Evolutionary conservation across 1,140 invertebrate species (phyloP).

Genomic region (Drosophila ercepeae): DNA sequence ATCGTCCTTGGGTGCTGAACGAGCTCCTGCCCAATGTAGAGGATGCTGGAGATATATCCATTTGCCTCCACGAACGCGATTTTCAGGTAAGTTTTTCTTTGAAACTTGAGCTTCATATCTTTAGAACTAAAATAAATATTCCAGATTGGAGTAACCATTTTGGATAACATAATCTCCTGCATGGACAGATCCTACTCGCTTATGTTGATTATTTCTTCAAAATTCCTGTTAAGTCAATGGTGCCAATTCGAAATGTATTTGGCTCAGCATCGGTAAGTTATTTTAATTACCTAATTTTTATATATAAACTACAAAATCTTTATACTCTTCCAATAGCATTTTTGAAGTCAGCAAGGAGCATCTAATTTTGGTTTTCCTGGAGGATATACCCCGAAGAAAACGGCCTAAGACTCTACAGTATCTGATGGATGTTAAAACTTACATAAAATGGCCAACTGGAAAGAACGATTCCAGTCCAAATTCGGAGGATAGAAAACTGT

Average conservation of each 20-base stretch:
- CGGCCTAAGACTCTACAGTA: conserved; percentile 87
- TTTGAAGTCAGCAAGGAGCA: conserved; percentile 86
- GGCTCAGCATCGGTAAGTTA: conserved; percentile 86
- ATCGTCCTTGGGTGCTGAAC: conserved; percentile 86
- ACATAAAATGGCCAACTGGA: conserved; percentile 86
- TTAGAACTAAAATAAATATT: conserved; percentile 15
- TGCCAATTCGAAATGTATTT: conserved; percentile 88
- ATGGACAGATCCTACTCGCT: conserved; percentile 87
- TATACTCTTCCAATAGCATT: conserved; percentile 76
- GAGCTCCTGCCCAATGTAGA: conserved; percentile 86
- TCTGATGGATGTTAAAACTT: conserved; percentile 87
- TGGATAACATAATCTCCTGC: conserved; percentile 88
- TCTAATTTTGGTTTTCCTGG: conserved; percentile 86
- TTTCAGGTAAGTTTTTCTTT: conserved; percentile 84
- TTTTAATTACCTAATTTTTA: neutral
- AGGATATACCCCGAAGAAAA: conserved; percentile 86
- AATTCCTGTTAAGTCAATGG: conserved; percentile 87
- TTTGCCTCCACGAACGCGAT: conserved; percentile 87
- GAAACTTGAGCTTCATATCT: neutral
- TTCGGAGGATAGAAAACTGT: conserved; percentile 75
- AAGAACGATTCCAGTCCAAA: conserved; percentile 44
- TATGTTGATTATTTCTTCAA: conserved; percentile 86
- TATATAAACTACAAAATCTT: neutral
- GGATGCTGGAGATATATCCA: conserved; percentile 84
- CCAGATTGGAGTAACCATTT: conserved; percentile 86